Conservation (phyloP, 2,797 vertebrate genomes). For the Pangasius sanitwongsei region DNA sequence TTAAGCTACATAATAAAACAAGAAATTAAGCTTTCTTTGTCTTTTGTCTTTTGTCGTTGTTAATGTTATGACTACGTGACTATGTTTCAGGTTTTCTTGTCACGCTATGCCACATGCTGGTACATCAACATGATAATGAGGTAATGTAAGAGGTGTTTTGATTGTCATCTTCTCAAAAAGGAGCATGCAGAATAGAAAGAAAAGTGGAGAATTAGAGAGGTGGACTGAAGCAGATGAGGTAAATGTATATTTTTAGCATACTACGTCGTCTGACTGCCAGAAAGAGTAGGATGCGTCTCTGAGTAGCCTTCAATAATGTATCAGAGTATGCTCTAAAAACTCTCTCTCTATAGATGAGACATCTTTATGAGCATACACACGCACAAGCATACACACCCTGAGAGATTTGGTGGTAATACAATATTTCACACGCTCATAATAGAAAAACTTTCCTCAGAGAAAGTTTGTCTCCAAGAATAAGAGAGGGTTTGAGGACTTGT, state of each 20-base stretch:
- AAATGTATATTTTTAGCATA: slow-evolving; percentile 58
- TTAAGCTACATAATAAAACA: neutral
- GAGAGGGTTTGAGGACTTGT: slow-evolving; percentile 18
- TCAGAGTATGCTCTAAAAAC: slow-evolving; percentile 54
- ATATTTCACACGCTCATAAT: slow-evolving; percentile 43
- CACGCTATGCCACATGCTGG: neutral
- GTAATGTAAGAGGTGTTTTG: neutral
- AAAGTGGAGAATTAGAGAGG: neutral
- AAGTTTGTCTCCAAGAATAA: slow-evolving; percentile 6
- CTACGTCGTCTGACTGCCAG: slow-evolving; percentile 51
- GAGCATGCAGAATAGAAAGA: slow-evolving; percentile 2
- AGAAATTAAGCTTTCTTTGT: neutral
- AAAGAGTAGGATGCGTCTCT: slow-evolving; percentile 54
- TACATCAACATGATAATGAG: neutral
- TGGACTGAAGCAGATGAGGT: slow-evolving; percentile 47
- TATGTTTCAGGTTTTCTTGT: neutral
- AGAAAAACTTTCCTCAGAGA: slow-evolving; percentile 11
- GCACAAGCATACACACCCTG: slow-evolving; percentile 38
- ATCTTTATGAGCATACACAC: slow-evolving; percentile 26
- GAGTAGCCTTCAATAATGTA: slow-evolving; percentile 60
- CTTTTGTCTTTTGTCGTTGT: neutral
- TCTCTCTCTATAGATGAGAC: neutral
- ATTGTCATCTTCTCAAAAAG: neutral
- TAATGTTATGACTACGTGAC: neutral
- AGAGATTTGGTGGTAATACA: slow-evolving; percentile 46